Evolutionary conservation across 1,140 invertebrate species (phyloP).

Genomic region (Potamilus streckersoni): DNA sequence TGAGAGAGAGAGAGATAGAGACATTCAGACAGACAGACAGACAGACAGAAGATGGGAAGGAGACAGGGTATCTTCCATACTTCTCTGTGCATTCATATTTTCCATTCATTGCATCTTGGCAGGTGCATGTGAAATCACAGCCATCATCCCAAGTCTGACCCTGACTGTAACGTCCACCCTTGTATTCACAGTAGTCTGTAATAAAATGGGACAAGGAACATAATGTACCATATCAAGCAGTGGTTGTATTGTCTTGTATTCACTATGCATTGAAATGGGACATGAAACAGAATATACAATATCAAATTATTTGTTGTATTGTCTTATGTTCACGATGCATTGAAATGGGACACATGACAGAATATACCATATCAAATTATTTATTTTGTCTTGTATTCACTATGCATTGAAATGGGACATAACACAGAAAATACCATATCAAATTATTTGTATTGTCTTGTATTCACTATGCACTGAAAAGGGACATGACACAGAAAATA

Average conservation of each 20-base stretch:
- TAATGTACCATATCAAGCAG: too few species aligned
- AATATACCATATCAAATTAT: too few species aligned
- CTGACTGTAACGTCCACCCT: slow-evolving; percentile 42
- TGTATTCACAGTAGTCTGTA: slow-evolving; percentile 51
- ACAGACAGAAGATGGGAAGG: neutral
- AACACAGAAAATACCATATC: too few species aligned
- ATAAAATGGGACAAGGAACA: neutral
- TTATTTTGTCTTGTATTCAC: slow-evolving; percentile 57
- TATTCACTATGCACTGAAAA: slow-evolving; percentile 42
- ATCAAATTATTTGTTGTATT: too few species aligned
- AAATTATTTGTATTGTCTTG: slow-evolving; percentile 19
- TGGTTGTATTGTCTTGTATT: too few species aligned
- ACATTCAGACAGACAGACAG: neutral
- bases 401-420: slow-evolving; percentile 20
- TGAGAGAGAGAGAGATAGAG: too few species aligned
- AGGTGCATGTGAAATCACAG: slow-evolving; percentile 50
- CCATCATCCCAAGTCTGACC: slow-evolving; percentile 51
- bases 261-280: too few species aligned
- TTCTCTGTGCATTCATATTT: slow-evolving; percentile 48
- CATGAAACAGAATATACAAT: too few species aligned
- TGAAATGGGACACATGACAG: neutral
- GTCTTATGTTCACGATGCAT: slow-evolving; percentile 48
- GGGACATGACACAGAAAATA: too few species aligned
- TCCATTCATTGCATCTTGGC: slow-evolving; percentile 43
- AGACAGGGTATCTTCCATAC: slow-evolving; percentile 24